These are phyloP conservation scores for Antheraea assamensis DNA, from an alignment of 2,888 invertebrate species.

Conservation along the genomic window DNA sequence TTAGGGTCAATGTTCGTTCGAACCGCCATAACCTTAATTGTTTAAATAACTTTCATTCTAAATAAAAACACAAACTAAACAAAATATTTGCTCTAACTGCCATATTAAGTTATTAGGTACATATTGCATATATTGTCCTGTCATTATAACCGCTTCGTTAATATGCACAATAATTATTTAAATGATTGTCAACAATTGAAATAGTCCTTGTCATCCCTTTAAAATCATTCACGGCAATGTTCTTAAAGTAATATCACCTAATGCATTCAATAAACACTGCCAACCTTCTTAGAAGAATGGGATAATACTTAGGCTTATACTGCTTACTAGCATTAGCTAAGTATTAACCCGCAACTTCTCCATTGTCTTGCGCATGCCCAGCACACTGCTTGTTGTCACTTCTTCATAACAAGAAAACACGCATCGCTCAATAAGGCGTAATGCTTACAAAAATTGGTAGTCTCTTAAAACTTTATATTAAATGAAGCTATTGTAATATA, in stretches of 20 bases:
- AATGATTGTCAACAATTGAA: neutral
- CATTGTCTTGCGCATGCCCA: no score
- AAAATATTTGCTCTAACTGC: neutral
- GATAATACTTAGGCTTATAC: neutral
- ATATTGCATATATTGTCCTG: neutral
- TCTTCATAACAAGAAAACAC: no score
- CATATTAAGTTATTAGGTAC: neutral
- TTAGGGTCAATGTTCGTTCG: neutral
- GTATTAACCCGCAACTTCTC: no score
- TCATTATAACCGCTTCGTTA: neutral
- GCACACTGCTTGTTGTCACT: no score
- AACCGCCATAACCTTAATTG: neutral
- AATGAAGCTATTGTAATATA: no score
- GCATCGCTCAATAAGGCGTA: no score
- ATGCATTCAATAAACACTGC: neutral
- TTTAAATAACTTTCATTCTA: neutral
- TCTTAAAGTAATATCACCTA: neutral
- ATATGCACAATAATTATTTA: conserved; percentile 6
- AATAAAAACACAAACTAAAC: neutral
- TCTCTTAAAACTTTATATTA: no score
- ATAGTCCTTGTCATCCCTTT: conserved; percentile 7
- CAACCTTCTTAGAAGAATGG: neutral
- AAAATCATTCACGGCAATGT: neutral
- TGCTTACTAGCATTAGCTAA: no score
- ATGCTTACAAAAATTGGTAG: no score